Percentiles rank a stretch among this genome's conserved stretches.
phyloP scores from a whole-genome alignment of 2,113 vertebrate species.

The Myiozetetes cayanensis region DNA sequence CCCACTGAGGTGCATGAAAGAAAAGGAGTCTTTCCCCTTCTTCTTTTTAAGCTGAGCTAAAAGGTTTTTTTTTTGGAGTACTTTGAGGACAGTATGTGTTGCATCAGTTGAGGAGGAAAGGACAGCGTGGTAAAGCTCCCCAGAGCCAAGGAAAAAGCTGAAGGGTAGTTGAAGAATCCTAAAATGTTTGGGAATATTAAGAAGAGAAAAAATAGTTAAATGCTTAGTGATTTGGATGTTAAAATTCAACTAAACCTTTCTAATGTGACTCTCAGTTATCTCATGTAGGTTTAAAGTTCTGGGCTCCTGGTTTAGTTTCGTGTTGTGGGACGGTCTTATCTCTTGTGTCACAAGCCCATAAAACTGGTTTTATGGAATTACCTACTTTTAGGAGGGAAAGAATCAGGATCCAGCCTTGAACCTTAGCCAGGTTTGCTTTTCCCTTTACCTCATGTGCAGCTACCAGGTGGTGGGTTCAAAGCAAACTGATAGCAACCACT shows the following conservation, averaged over 20 bases:
- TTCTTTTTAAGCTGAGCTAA: background rate
- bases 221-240: background rate
- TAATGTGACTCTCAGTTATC: background rate
- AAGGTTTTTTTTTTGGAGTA: background rate
- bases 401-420: background rate
- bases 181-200: background rate
- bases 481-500: background rate
- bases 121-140: fast-evolving
- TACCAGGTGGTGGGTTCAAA: background rate
- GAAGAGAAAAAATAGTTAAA: background rate
- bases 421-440: background rate
- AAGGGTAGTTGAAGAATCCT: background rate
- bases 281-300: background rate
- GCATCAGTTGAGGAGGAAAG: background rate
- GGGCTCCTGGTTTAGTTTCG: background rate
- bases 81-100: background rate
- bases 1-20: background rate
- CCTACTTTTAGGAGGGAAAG: background rate
- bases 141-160: background rate
- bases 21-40: background rate
- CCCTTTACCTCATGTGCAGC: fast-evolving
- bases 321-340: background rate
- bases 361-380: background rate
- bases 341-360: background rate
- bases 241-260: background rate